Conservation (phyloP, 2,797 vertebrate genomes). For the Morelia viridis region DNA sequence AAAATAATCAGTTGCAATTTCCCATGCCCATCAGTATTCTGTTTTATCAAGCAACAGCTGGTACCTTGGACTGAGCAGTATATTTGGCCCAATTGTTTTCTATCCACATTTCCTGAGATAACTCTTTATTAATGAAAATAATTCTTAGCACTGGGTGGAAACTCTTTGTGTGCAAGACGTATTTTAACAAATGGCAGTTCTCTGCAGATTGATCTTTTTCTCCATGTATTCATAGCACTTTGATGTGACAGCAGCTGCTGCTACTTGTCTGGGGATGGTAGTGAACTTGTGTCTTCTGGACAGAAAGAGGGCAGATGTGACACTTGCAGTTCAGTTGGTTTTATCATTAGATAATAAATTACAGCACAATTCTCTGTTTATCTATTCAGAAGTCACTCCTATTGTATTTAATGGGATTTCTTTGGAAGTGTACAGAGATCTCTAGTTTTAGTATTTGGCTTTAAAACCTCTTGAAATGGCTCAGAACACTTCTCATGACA, state of each 20-base stretch:
- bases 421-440: not conserved
- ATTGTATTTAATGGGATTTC: not conserved
- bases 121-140: constrained; percentile 70
- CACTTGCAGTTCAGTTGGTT: constrained; percentile 43
- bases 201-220: constrained; percentile 69
- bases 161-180: constrained; percentile 63
- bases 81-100: not conserved
- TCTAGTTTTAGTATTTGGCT: constrained; percentile 34
- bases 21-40: not conserved
- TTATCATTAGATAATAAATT: constrained; percentile 24
- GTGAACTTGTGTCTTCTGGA: constrained; percentile 65
- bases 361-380: not conserved
- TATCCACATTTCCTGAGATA: constrained; percentile 62
- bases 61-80: not conserved
- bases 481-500: constrained; percentile 40
- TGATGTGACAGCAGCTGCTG: constrained; percentile 62
- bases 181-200: constrained; percentile 60
- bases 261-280: constrained; percentile 70
- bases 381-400: not conserved
- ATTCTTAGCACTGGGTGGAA: constrained; percentile 65
- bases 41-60: constrained; percentile 10
- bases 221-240: constrained; percentile 54
- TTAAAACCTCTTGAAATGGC: constrained; percentile 35
- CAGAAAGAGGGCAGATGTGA: constrained; percentile 59
- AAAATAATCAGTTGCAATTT: not conserved